Evolutionary conservation across 2,888 invertebrate genomes (phyloP).

Genomic region (Drosophila aldrichi): DNA sequence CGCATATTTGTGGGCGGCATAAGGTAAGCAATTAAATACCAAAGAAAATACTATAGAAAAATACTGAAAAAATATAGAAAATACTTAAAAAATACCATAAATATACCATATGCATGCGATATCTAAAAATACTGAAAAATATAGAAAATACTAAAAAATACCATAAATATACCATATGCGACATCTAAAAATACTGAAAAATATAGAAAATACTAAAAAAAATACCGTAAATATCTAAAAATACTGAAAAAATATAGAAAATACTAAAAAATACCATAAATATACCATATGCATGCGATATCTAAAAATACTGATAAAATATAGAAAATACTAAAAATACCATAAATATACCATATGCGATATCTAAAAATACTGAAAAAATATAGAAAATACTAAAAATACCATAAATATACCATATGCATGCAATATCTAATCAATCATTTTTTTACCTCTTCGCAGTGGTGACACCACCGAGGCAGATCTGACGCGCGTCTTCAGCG

Average conservation of each 20-base stretch:
- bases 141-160: too few relatives aligned
- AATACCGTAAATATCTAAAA: too few relatives aligned
- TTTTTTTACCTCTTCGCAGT: constrained; percentile 55
- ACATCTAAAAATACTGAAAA: too few relatives aligned
- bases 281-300: too few relatives aligned
- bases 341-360: background rate
- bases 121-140: too few relatives aligned
- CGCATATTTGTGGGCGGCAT: constrained; percentile 98
- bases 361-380: too few relatives aligned
- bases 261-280: background rate
- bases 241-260: too few relatives aligned
- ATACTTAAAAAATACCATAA: background rate
- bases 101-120: too few relatives aligned
- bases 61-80: too few relatives aligned
- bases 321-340: too few relatives aligned
- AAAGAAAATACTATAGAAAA: background rate
- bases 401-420: too few relatives aligned
- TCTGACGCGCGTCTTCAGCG: constrained; percentile 95
- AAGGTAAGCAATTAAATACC: constrained; percentile 85
- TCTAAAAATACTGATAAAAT: too few relatives aligned
- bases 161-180: background rate
- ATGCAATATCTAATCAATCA: background rate
- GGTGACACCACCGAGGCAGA: constrained; percentile 97
- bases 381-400: background rate
- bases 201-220: background rate